These are phyloP conservation scores for Pseudorasbora parva DNA, from an alignment of 2,113 vertebrate species.

Conservation along the genomic window DNA sequence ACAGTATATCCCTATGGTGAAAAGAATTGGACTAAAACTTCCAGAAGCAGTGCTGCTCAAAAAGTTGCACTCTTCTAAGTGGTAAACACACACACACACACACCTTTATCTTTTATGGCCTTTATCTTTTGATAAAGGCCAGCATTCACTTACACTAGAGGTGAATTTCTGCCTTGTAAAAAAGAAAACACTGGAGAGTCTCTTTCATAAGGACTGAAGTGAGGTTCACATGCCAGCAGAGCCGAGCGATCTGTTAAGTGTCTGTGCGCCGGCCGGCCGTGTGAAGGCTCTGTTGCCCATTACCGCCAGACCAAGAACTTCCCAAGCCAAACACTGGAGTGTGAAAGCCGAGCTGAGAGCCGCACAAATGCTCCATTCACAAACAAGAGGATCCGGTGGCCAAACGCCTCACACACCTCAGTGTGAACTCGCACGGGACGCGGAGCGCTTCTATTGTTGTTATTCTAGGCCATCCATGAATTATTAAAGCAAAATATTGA, in stretches of 20 bases:
- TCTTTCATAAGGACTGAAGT: background rate
- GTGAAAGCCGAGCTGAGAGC: background rate
- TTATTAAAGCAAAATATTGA: background rate
- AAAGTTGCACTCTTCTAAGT: background rate
- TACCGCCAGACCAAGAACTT: background rate
- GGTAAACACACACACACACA: background rate
- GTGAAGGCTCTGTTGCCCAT: background rate
- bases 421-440: too few species aligned
- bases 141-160: background rate
- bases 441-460: too few species aligned
- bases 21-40: background rate
- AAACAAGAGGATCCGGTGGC: background rate
- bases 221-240: background rate
- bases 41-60: background rate
- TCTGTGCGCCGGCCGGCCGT: background rate
- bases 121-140: background rate
- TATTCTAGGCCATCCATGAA: background rate
- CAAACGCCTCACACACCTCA: background rate
- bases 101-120: too few species aligned
- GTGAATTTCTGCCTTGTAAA: background rate
- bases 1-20: background rate
- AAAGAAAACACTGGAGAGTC: background rate
- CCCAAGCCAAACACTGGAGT: background rate
- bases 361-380: constrained; percentile 4
- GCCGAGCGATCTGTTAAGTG: background rate